Conservation (phyloP, 2,797 vertebrate genomes). For the Parauchenoglanis punctatus region DNA sequence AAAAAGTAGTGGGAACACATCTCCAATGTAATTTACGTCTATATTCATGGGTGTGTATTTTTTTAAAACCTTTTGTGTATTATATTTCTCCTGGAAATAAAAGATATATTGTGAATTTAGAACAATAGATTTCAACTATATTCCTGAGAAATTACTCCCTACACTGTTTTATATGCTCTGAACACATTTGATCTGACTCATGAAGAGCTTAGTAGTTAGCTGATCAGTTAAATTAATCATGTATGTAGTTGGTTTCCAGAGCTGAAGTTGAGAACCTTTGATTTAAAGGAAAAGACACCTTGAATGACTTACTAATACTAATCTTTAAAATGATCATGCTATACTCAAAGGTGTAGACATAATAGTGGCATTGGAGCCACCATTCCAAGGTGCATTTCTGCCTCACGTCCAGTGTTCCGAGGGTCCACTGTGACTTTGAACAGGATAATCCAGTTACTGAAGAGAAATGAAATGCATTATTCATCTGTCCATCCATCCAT, state of each 20-base stretch:
- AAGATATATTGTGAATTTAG: neutral
- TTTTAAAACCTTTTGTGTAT: neutral
- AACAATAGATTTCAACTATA: neutral
- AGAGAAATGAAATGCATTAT: neutral
- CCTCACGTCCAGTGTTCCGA: neutral
- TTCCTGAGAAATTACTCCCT: neutral
- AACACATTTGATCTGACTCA: neutral
- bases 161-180: neutral
- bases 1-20: neutral
- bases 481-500: neutral
- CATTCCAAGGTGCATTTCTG: neutral
- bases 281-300: neutral
- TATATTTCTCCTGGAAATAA: neutral
- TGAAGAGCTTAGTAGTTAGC: neutral
- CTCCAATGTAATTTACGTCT: neutral
- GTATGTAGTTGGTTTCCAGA: neutral
- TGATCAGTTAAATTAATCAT: neutral
- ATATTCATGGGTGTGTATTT: neutral
- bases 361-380: neutral
- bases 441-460: neutral
- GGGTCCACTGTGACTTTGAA: neutral
- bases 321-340: neutral
- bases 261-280: neutral
- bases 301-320: neutral
- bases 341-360: neutral